Conservation (phyloP, 2,113 vertebrate species). For the Hemiscyllium ocellatum region DNA sequence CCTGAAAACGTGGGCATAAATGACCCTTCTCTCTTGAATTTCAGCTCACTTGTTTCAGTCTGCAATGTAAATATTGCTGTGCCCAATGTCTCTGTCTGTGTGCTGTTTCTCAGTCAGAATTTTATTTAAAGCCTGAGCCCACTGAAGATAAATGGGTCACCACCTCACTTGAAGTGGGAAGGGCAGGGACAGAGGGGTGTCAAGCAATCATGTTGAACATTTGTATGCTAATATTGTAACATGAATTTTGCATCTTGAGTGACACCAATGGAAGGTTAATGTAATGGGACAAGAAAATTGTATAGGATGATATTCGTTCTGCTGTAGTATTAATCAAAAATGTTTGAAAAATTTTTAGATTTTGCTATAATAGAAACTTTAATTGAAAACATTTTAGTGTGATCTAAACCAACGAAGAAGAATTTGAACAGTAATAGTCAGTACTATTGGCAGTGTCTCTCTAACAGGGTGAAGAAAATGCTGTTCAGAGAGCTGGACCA, state of each 20-base stretch:
- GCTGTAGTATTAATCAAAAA: neutral
- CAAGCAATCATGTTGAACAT: neutral
- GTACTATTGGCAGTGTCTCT: neutral
- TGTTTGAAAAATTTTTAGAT: neutral
- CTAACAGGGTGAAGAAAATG: neutral
- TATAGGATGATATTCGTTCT: neutral
- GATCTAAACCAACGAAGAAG: neutral
- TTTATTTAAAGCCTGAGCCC: neutral
- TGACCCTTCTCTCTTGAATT: neutral
- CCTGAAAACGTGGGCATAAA: neutral
- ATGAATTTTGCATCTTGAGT: neutral
- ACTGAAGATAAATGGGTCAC: neutral
- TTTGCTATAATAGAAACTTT: neutral
- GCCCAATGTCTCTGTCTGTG: neutral
- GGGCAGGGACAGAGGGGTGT: neutral
- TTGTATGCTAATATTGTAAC: neutral
- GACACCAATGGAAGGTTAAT: neutral
- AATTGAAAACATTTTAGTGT: no score
- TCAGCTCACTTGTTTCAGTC: neutral
- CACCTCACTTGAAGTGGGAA: neutral
- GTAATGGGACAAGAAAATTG: neutral
- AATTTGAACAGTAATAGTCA: neutral
- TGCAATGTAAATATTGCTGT: neutral
- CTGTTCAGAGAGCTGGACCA: neutral
- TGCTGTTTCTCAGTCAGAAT: neutral